A percentile compares a stretch with the other conserved stretches of the same genome.
These are phyloP conservation scores for Zosterops borbonicus DNA, from an alignment of 2,113 vertebrate genomes.

Conservation along the genomic window DNA sequence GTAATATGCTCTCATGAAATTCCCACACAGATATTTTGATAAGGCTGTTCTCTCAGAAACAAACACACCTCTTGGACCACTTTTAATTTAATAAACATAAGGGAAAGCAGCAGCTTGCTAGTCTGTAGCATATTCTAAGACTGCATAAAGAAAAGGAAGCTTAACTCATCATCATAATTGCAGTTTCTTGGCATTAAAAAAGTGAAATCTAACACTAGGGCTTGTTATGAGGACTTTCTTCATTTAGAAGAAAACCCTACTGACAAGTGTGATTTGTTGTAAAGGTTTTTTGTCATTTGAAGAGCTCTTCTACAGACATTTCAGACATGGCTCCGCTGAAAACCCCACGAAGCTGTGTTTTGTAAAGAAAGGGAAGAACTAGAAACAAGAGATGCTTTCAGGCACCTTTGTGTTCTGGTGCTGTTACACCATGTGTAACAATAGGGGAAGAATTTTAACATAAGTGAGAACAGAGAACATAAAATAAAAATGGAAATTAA, in stretches of 20 bases:
- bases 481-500: conserved; percentile 62
- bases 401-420: neutral
- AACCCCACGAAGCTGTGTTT: neutral
- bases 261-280: neutral
- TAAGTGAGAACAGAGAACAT: neutral
- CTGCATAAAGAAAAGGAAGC: neutral
- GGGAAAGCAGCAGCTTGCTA: neutral
- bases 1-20: neutral
- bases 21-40: neutral
- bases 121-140: neutral
- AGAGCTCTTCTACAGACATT: neutral
- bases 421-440: neutral
- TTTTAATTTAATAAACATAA: neutral
- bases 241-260: neutral
- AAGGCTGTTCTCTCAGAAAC: neutral
- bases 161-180: conserved; percentile 1
- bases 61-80: neutral
- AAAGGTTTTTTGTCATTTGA: neutral
- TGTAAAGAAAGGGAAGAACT: neutral
- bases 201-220: neutral
- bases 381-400: neutral
- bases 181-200: neutral
- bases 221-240: neutral
- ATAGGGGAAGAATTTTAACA: neutral
- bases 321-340: neutral